Percentiles rank a stretch among this genome's conserved stretches.
Evolutionary conservation across 1,140 invertebrate species (phyloP).

Genomic region (Bombus superbus): DNA sequence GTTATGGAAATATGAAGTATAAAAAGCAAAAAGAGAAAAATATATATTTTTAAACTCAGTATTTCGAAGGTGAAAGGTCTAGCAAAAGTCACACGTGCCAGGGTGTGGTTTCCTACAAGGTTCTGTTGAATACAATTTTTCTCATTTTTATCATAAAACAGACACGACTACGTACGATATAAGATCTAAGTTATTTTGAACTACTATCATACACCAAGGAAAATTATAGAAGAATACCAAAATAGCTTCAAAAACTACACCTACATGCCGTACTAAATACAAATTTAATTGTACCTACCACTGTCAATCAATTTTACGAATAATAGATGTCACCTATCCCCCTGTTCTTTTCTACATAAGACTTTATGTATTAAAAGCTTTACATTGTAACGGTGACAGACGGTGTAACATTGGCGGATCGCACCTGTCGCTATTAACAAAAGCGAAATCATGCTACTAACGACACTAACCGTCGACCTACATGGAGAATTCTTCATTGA

Average conservation of each 20-base stretch:
- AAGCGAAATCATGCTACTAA: slow-evolving; percentile 10
- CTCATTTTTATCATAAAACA: not conserved
- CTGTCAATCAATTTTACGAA: too few species aligned
- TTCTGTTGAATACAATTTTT: not conserved
- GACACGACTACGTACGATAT: not conserved
- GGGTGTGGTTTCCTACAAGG: too few species aligned
- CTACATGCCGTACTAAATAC: too few species aligned
- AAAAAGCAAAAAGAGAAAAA: not conserved
- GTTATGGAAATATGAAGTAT: too few species aligned
- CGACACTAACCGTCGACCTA: slow-evolving; percentile 33
- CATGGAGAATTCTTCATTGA: slow-evolving; percentile 22
- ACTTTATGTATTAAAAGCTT: not conserved
- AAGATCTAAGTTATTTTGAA: not conserved
- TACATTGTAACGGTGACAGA: not conserved
- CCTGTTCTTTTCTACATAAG: too few species aligned
- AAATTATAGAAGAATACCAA: too few species aligned
- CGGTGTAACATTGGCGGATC: not conserved
- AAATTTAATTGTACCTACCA: not conserved
- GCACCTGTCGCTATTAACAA: slow-evolving; percentile 17
- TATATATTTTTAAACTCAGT: not conserved
- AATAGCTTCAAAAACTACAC: too few species aligned
- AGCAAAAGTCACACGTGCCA: not conserved
- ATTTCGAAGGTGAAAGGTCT: not conserved
- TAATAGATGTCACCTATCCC: too few species aligned
- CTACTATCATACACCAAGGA: too few species aligned